phyloP scores from a whole-genome alignment of 2,888 invertebrate genomes.

The Sarcophaga carnaria region DNA sequence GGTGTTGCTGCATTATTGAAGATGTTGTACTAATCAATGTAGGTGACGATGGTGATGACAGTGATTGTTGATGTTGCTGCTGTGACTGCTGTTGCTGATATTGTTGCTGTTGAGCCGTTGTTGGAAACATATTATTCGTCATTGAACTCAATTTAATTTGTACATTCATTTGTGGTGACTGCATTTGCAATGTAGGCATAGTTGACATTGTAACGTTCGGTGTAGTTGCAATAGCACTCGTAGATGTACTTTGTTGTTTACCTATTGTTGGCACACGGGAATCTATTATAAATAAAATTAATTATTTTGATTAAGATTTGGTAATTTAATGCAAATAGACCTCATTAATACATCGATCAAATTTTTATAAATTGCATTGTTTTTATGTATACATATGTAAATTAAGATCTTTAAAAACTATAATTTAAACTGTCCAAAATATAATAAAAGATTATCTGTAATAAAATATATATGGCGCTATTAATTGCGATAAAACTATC shows the following conservation, averaged over 20 bases:
- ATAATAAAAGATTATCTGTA: no score
- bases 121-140: constrained; percentile 44
- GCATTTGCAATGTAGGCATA: constrained; percentile 65
- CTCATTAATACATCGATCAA: no score
- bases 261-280: constrained; percentile 60
- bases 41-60: constrained; percentile 68
- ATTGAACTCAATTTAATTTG: constrained; percentile 52
- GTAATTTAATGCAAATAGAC: neutral
- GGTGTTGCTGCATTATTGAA: constrained; percentile 65
- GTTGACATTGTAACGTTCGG: constrained; percentile 51
- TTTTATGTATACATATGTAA: no score
- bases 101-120: constrained; percentile 55
- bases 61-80: constrained; percentile 50
- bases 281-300: constrained; percentile 47
- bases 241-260: constrained; percentile 75
- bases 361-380: no score
- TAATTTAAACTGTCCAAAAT: no score
- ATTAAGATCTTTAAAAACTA: no score
- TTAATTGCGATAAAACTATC: no score
- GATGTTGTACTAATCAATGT: constrained; percentile 55
- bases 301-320: neutral
- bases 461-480: no score
- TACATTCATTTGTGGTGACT: constrained; percentile 59
- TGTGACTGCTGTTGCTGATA: constrained; percentile 53
- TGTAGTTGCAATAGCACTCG: constrained; percentile 75